A percentile compares a stretch with the other conserved stretches of the same genome.
phyloP scores from a whole-genome alignment of 2,113 vertebrate species.

The Pygoscelis adeliae region DNA sequence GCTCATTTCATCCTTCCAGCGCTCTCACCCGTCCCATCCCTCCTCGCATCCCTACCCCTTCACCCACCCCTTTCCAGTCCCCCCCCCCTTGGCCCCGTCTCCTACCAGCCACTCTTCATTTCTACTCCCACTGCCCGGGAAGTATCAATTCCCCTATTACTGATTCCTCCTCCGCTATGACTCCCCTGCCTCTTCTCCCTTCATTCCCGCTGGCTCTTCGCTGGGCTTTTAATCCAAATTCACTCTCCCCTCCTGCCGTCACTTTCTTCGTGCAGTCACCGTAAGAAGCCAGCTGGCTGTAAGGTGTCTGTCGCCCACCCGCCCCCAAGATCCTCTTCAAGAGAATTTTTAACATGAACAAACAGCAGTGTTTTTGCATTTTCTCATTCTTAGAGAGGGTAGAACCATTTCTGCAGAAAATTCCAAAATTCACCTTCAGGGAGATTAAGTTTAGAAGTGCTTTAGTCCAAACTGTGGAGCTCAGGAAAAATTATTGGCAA shows the following conservation, averaged over 20 bases:
- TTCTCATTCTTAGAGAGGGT: not conserved
- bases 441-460: not conserved
- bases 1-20: not conserved
- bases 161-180: not conserved
- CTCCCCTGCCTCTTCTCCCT: not conserved
- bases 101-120: not conserved
- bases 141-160: not conserved
- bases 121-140: not conserved
- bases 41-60: not conserved
- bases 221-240: not conserved
- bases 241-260: not conserved
- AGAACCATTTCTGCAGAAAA: not conserved
- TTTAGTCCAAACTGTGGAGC: not conserved
- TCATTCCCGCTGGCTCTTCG: not conserved
- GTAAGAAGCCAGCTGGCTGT: not conserved
- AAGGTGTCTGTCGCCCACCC: not conserved
- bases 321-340: not conserved
- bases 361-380: not conserved
- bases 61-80: not conserved
- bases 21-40: not conserved
- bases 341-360: not conserved
- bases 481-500: not conserved
- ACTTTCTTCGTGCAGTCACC: not conserved
- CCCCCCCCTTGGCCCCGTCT: not conserved
- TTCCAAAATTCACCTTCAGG: not conserved